Evolutionary conservation across 2,888 invertebrate species (phyloP).

Genomic region (Nephrocerus scutellatus): DNA sequence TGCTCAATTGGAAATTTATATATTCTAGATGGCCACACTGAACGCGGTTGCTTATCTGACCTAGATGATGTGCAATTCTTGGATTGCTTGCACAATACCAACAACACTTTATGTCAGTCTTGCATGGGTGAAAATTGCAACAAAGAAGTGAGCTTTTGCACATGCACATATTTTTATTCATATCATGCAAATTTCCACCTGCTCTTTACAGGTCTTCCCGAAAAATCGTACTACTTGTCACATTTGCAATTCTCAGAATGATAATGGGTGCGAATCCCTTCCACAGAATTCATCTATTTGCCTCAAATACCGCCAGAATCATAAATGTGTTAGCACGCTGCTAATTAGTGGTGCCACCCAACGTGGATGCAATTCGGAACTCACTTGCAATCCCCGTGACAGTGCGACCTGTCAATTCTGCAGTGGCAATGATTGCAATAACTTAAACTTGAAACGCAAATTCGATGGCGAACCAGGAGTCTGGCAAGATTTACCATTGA

Average conservation of each 20-base stretch:
- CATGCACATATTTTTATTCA: not conserved
- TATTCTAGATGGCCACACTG: conserved; percentile 33
- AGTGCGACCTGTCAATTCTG: conserved; percentile 27
- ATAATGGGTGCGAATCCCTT: conserved; percentile 24
- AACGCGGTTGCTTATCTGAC: conserved; percentile 34
- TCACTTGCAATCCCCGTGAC: conserved; percentile 24
- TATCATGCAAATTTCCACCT: not conserved
- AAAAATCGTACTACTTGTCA: conserved; percentile 33
- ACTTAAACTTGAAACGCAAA: conserved; percentile 28
- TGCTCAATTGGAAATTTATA: not conserved
- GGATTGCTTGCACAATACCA: conserved; percentile 25
- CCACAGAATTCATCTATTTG: conserved; percentile 27
- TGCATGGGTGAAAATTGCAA: conserved; percentile 34
- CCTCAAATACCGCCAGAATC: conserved; percentile 22
- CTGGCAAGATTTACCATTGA: conserved; percentile 38
- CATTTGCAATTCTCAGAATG: conserved; percentile 28
- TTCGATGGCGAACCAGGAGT: conserved; percentile 34
- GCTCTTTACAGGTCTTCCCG: conserved; percentile 31
- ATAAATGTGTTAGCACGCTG: conserved; percentile 31
- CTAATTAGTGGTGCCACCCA: conserved; percentile 26
- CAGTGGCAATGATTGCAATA: conserved; percentile 30
- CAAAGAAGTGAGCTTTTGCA: conserved; percentile 25
- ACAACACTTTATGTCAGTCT: conserved; percentile 26
- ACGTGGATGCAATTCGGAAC: conserved; percentile 33
- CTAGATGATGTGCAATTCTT: conserved; percentile 30